A percentile compares a stretch with the other conserved stretches of the same genome.
Conservation (phyloP, 1,140 invertebrate genomes). For the Hyphantria cunea region DNA sequence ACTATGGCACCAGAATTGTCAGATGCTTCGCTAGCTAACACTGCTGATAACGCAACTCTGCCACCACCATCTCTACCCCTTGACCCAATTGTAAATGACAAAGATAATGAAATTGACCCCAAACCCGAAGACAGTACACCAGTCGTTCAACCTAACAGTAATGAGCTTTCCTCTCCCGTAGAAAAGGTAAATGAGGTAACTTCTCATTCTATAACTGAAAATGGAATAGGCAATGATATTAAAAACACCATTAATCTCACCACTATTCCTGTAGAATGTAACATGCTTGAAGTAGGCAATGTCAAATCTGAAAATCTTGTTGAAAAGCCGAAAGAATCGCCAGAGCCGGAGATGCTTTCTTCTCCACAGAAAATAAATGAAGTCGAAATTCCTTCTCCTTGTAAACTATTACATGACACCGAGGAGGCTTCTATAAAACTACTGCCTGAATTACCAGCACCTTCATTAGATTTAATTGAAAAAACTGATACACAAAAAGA, state of each 20-base stretch:
- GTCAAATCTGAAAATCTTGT: conserved; percentile 2
- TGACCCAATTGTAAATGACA: conserved; percentile 42
- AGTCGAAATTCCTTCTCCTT: too few species aligned
- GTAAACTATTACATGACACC: background rate
- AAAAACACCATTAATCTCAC: background rate
- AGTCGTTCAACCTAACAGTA: conserved; percentile 37
- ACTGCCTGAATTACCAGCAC: background rate
- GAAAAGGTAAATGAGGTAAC: conserved; percentile 36
- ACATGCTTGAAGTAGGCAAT: background rate
- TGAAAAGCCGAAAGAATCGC: background rate
- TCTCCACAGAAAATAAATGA: background rate
- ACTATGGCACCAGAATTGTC: conserved; percentile 80
- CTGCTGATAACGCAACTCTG: conserved; percentile 54
- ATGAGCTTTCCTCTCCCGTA: conserved; percentile 39
- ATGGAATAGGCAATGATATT: background rate
- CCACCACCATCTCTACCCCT: conserved; percentile 33
- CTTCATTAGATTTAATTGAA: conserved; percentile 3
- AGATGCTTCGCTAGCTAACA: conserved; percentile 71
- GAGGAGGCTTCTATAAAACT: background rate
- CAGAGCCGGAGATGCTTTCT: background rate
- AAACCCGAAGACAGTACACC: conserved; percentile 30
- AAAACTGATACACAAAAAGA: conserved; percentile 17
- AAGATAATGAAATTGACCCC: conserved; percentile 38
- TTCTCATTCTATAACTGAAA: conserved; percentile 8
- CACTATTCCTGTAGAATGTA: conserved; percentile 1